A percentile compares a stretch with the other conserved stretches of the same genome.
Conservation (phyloP, 2,113 vertebrate genomes). For the Hippocampus mohnikei region DNA sequence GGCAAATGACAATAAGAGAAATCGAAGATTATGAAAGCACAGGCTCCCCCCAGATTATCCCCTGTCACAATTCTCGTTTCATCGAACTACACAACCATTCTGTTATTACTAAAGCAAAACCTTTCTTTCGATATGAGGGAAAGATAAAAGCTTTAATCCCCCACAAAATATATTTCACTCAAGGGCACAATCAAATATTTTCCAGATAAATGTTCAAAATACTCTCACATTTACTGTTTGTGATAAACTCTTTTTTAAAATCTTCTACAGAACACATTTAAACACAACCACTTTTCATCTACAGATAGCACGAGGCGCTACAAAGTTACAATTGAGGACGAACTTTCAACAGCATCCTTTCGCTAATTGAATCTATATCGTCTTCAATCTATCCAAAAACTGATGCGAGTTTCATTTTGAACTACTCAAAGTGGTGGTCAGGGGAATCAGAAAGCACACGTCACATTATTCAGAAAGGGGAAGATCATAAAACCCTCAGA, state of each 20-base stretch:
- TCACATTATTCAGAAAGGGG: conserved; percentile 52
- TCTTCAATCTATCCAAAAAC: conserved; percentile 46
- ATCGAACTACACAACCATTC: conserved; percentile 16
- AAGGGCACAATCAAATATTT: conserved; percentile 40
- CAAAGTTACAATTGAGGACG: conserved; percentile 40
- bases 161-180: conserved; percentile 26
- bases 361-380: conserved; percentile 39
- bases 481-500: conserved; percentile 64
- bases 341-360: conserved; percentile 28
- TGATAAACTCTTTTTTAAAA: conserved; percentile 54
- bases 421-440: conserved; percentile 48
- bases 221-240: conserved; percentile 35
- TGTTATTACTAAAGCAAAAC: conserved; percentile 43
- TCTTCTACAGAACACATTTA: conserved; percentile 37
- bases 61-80: background rate
- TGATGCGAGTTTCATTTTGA: conserved; percentile 46
- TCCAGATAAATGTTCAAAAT: conserved; percentile 53
- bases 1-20: background rate
- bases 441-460: conserved; percentile 50
- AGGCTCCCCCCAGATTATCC: background rate
- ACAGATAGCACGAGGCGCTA: conserved; percentile 36
- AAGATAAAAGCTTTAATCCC: conserved; percentile 55
- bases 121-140: conserved; percentile 44
- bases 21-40: background rate
- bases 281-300: conserved; percentile 36